Evolutionary conservation across 2,113 vertebrate species (phyloP).

Genomic region (Gopherus flavomarginatus): DNA sequence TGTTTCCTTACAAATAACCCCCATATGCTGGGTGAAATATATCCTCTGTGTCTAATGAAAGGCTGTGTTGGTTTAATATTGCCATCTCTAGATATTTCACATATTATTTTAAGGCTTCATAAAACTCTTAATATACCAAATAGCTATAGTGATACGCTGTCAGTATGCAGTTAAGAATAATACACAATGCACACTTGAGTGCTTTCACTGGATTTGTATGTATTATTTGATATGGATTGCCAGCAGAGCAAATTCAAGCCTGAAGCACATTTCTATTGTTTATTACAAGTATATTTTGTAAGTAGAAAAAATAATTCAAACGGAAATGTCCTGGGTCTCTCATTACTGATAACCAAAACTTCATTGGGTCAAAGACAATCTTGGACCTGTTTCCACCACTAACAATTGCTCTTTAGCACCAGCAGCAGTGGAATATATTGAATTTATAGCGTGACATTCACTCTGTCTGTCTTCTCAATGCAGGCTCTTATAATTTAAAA

Average conservation of each 20-base stretch:
- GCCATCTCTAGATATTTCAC: conserved; percentile 5
- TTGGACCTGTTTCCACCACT: conserved; percentile 8
- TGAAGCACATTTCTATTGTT: conserved; percentile 36
- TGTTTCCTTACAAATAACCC: not conserved
- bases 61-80: not conserved
- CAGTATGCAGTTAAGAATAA: conserved; percentile 17
- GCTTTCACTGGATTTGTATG: conserved; percentile 32
- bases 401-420: conserved; percentile 59
- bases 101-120: conserved; percentile 20
- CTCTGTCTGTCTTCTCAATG: conserved; percentile 67
- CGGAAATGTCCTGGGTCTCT: not conserved
- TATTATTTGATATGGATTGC: conserved; percentile 17
- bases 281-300: conserved; percentile 31
- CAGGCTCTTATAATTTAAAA: conserved; percentile 74
- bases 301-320: conserved; percentile 40
- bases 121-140: not conserved
- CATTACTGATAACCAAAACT: conserved; percentile 41
- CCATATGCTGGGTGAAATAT: not conserved
- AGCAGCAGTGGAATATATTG: conserved; percentile 72
- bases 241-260: conserved; percentile 34
- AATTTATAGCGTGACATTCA: conserved; percentile 63
- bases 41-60: not conserved
- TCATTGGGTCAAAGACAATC: conserved; percentile 27
- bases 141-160: not conserved
- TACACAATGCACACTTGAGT: conserved; percentile 1